Evolutionary conservation across 2,797 vertebrate species (phyloP), one percentile per base, ranked within the genome.

Genomic region (Masticophis lateralis): DNA sequence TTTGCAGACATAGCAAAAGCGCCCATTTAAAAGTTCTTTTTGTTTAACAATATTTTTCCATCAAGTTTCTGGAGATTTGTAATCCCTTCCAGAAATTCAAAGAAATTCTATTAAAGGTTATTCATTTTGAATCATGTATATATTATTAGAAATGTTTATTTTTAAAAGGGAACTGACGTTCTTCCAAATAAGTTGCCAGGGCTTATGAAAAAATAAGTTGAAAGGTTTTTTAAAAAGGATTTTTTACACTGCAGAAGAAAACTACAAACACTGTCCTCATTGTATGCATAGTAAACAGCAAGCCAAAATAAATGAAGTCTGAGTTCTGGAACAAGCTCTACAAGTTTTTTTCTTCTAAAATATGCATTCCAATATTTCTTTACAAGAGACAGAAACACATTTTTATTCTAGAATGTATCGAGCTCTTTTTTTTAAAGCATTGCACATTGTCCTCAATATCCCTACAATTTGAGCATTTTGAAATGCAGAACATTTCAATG

Each of bases 391-490:
- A 89, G 20, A 56, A 92, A 89, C 43, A 83, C 8, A 32, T 60
- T 92, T 83, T 55, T 32, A 89, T 11, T 86, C 32, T 59, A 8
- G 16, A 13, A 6, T 43, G 0, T 92, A 47, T 86, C 16, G 8
- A 63, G 28, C 37, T 57, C 56, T n/a, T 79, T 86, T 27, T 59
- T 18, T 37, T 47, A 37, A 37, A 37, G 2, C 6, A 63, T 55
- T 60, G 8, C 27, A 5, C 22, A 5, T 43, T 47, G 5, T 86
- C 57, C 25, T 88, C 61, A 69, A 9, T 47, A 88, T 88, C 28
- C 74, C 43, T 55, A 37, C 13, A 86, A 90, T 90, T 90, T 43
- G 28, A 86, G 79, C 55, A 90, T 92, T 92, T 90, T 60, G 56
- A 25, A 87, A 87, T 92, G 20, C 20, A 55, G 79, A 47, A 51